Evolutionary conservation across 2,797 vertebrate genomes (phyloP).

Genomic region (Semaprochilodus insignis): DNA sequence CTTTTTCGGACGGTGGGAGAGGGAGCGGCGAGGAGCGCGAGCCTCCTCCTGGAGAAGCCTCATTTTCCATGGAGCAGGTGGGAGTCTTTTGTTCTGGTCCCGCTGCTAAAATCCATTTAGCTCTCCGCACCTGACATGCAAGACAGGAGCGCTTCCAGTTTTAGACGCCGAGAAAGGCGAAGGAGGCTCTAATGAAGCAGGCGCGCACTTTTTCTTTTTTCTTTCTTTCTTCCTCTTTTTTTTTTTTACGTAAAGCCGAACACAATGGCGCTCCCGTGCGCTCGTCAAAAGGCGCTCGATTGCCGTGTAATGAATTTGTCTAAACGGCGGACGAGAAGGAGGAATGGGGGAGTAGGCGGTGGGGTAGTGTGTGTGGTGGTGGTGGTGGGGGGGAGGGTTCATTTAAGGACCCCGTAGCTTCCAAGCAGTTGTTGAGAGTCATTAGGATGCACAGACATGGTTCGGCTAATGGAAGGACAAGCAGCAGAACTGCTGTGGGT

Average conservation of each 20-base stretch:
- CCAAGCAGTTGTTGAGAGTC: slow-evolving; percentile 25
- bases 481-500: slow-evolving; percentile 30
- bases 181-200: slow-evolving; percentile 67
- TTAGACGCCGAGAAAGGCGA: slow-evolving; percentile 45
- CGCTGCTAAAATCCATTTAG: slow-evolving; percentile 86
- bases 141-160: slow-evolving; percentile 72
- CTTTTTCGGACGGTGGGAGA: slow-evolving; percentile 75
- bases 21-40: slow-evolving; percentile 78
- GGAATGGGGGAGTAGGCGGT: not conserved
- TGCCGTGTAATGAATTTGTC: slow-evolving; percentile 69
- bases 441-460: slow-evolving; percentile 51
- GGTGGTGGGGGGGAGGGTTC: slow-evolving; percentile 55
- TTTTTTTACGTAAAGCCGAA: slow-evolving; percentile 36
- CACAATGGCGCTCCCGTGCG: slow-evolving; percentile 62
- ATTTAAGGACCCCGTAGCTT: slow-evolving; percentile 60
- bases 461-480: slow-evolving; percentile 43
- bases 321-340: slow-evolving; percentile 58
- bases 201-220: slow-evolving; percentile 46
- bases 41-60: slow-evolving; percentile 79
- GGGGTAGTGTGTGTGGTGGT: not conserved
- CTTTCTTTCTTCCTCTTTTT: not conserved
- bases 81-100: slow-evolving; percentile 85
- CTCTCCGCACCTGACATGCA: slow-evolving; percentile 80
- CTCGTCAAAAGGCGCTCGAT: slow-evolving; percentile 71
- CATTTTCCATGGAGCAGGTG: slow-evolving; percentile 85